Evolutionary conservation across 2,888 invertebrate genomes (phyloP), one percentile per base, ranked within the genome.

Genomic region (Cylloceria caligata): DNA sequence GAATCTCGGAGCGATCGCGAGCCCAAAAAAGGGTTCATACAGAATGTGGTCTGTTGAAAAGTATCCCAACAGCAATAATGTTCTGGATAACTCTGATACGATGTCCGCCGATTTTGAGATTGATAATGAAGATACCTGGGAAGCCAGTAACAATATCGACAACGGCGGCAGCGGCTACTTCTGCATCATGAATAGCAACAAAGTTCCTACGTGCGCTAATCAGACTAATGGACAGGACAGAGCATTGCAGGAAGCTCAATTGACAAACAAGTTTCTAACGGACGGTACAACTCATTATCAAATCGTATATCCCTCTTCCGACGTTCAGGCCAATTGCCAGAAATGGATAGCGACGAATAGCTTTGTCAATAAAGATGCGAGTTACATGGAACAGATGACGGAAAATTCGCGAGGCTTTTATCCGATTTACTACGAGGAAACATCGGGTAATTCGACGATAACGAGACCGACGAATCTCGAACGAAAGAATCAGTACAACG

Each of bases 61-160:
- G 7, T 87, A 84, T 68, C 76, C 86, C 6, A 85, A 86, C 57
- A 68, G 83, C 3, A 85, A 85, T 34, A 87, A 88, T 36, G 47
- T 88, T 2, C 62, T 90, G 30, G 90, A 92, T 52, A 90, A 91
- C 85, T 92, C 92, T 0, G 92, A 92, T 42, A 92, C 92, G 0
- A 76, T 92, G 36, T 90, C 92, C 0, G 92, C 92, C 1, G 90
- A 91, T 45, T 92, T 92, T 0, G 91, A 92, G 2, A 86, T 87
- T 39, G 88, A 86, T 3, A 88, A 88, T 11, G 90, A 90, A 13
- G 87, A 89, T 11, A 85, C 87, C 24, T 75, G 75, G 67, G 85
- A 84, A 0, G 85, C 86, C n/a, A 21, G 85, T 45, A 83, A 83
- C 13, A 84, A 81, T 6, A 88, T 82, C 24, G 80, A 86, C 19